Evolutionary conservation across 1,140 invertebrate genomes (phyloP).

Genomic region (Rhagoletis zephyria): DNA sequence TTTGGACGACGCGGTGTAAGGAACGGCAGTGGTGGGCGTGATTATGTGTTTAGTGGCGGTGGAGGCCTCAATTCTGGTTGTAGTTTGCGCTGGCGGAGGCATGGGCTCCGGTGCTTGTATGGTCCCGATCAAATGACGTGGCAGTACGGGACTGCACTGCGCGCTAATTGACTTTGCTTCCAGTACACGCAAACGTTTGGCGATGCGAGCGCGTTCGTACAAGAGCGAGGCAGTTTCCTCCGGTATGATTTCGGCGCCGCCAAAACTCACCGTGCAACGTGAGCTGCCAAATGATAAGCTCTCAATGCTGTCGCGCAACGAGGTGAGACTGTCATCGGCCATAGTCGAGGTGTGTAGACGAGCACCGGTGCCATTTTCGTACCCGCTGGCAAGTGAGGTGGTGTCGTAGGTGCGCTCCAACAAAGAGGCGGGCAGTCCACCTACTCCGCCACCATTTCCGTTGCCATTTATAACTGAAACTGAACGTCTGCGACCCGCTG

Average conservation of each 20-base stretch:
- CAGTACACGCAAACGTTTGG: conserved; percentile 66
- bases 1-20: not conserved
- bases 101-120: conserved; percentile 41
- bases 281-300: conserved; percentile 70
- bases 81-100: not conserved
- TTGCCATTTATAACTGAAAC: not conserved
- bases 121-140: conserved; percentile 60
- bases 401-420: conserved; percentile 65
- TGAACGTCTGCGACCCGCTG: not conserved
- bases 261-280: conserved; percentile 66
- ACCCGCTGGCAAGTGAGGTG: conserved; percentile 61
- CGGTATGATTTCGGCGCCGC: conserved; percentile 66
- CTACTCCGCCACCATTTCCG: conserved; percentile 60
- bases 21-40: conserved; percentile 34
- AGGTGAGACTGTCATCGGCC: conserved; percentile 70
- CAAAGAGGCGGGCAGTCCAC: conserved; percentile 18
- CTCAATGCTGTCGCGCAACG: conserved; percentile 68
- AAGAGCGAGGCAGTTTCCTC: conserved; percentile 61
- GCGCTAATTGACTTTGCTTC: conserved; percentile 72
- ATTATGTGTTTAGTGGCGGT: conserved; percentile 40
- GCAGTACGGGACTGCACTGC: conserved; percentile 70
- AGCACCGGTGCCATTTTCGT: conserved; percentile 58
- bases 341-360: conserved; percentile 66
- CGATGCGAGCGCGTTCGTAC: conserved; percentile 58
- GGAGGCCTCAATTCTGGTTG: not conserved